Conservation (phyloP, 2,113 vertebrate species). For the Nesoenas mayeri region DNA sequence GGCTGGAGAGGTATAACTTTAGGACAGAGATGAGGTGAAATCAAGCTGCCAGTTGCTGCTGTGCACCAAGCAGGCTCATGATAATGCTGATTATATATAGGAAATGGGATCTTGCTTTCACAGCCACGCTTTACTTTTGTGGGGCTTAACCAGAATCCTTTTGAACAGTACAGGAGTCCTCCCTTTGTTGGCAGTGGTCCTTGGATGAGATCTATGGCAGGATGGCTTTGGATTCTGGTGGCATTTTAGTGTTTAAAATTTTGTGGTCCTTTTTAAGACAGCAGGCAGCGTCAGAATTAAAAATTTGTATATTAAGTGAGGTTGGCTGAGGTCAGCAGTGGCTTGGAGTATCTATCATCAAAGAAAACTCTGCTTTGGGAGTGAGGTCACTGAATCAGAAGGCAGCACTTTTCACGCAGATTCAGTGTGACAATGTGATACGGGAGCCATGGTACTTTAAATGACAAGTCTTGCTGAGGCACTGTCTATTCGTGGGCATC, state of each 20-base stretch:
- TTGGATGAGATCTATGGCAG: background rate
- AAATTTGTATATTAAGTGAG: background rate
- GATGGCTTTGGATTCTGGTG: background rate
- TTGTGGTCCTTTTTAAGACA: background rate
- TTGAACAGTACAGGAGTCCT: background rate
- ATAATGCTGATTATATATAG: background rate
- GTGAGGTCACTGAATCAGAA: background rate
- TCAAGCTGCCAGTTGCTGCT: background rate
- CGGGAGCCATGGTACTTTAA: background rate
- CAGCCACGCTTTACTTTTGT: background rate
- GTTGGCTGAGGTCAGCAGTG: background rate
- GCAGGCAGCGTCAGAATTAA: background rate
- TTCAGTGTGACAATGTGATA: background rate
- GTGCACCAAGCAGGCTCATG: accelerated
- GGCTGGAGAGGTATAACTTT: background rate
- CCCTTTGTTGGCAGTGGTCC: background rate
- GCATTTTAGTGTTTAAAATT: background rate
- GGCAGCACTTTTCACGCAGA: background rate
- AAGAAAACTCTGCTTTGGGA: background rate
- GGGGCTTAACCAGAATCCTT: background rate
- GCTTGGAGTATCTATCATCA: background rate
- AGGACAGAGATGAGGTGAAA: background rate
- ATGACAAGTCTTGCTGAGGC: background rate
- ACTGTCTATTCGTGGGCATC: background rate
- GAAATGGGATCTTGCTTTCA: background rate